Evolutionary conservation across 2,888 invertebrate species (phyloP).

Genomic region (Steromphala cineraria): DNA sequence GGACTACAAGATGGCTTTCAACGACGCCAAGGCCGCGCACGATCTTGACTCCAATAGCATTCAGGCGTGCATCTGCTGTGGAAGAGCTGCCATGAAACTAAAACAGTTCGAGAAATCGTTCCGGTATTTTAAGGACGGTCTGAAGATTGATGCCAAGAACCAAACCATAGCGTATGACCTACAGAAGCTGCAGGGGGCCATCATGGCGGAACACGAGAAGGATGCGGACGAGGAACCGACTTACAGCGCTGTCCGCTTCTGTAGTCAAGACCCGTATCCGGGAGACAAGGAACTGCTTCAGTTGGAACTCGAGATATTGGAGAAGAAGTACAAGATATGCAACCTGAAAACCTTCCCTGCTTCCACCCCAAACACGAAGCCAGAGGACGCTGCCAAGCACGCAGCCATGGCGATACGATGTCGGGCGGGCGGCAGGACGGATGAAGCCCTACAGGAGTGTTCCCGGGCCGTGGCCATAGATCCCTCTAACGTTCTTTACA

Average conservation of each 20-base stretch:
- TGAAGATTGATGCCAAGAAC: slow-evolving; percentile 54
- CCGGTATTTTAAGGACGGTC: slow-evolving; percentile 52
- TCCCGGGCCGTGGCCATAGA: slow-evolving; percentile 39
- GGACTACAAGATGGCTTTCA: slow-evolving; percentile 41
- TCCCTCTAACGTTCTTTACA: slow-evolving; percentile 44
- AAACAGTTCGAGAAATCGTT: slow-evolving; percentile 58
- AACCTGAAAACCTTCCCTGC: slow-evolving; percentile 32
- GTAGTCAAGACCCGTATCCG: slow-evolving; percentile 62
- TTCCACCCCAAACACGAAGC: slow-evolving; percentile 10
- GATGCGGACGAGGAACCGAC: slow-evolving; percentile 41
- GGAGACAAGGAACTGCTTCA: slow-evolving; percentile 61
- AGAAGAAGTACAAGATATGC: slow-evolving; percentile 55
- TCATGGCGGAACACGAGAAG: slow-evolving; percentile 48
- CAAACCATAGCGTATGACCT: slow-evolving; percentile 50
- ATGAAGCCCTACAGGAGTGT: slow-evolving; percentile 49
- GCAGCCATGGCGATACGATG: slow-evolving; percentile 23
- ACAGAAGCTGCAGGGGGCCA: slow-evolving; percentile 50
- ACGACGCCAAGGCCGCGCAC: slow-evolving; percentile 50
- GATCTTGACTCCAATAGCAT: slow-evolving; percentile 35
- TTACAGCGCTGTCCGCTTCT: slow-evolving; percentile 61
- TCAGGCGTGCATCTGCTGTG: slow-evolving; percentile 44
- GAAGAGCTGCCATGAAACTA: slow-evolving; percentile 47
- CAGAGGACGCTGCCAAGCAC: slow-evolving; percentile 26
- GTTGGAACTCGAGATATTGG: slow-evolving; percentile 59
- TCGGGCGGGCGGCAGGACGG: slow-evolving; percentile 43